A percentile compares a stretch with the other conserved stretches of the same genome.
These are phyloP conservation scores for Agonopterix heracliana DNA, from an alignment of 2,888 invertebrate species.

Conservation along the genomic window DNA sequence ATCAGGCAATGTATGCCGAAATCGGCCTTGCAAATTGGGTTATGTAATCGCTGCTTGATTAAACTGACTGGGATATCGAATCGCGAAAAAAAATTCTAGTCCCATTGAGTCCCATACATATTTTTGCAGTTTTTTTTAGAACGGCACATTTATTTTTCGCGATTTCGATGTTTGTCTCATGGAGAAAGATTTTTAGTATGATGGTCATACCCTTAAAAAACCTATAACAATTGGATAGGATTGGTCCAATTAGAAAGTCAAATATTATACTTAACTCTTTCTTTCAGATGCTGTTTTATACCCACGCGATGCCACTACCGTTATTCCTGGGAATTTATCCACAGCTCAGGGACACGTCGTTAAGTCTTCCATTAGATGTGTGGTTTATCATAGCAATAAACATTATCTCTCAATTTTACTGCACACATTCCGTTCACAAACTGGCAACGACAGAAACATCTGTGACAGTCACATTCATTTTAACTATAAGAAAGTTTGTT, in stretches of 20 bases:
- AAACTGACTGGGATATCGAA: too few relatives aligned
- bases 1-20: too few relatives aligned
- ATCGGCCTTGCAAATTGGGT: too few relatives aligned
- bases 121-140: too few relatives aligned
- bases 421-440: conserved; percentile 57
- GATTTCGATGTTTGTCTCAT: too few relatives aligned
- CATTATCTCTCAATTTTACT: conserved; percentile 54
- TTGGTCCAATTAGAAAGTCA: background rate
- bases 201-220: too few relatives aligned
- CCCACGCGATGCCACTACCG: conserved; percentile 54
- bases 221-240: too few relatives aligned
- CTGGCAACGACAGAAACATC: conserved; percentile 58
- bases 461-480: conserved; percentile 59
- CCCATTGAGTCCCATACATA: too few relatives aligned
- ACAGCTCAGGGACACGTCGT: conserved; percentile 35
- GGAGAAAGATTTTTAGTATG: too few relatives aligned
- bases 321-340: conserved; percentile 48
- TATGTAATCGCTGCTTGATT: too few relatives aligned
- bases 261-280: background rate
- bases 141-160: too few relatives aligned
- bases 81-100: too few relatives aligned
- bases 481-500: conserved; percentile 60
- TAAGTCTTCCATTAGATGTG: conserved; percentile 27
- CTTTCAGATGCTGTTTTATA: conserved; percentile 68
- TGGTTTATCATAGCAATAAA: conserved; percentile 50